A percentile compares a stretch with the other conserved stretches of the same genome.
Conservation (phyloP, 1,140 invertebrate genomes). For the Drosophila biarmipes region DNA sequence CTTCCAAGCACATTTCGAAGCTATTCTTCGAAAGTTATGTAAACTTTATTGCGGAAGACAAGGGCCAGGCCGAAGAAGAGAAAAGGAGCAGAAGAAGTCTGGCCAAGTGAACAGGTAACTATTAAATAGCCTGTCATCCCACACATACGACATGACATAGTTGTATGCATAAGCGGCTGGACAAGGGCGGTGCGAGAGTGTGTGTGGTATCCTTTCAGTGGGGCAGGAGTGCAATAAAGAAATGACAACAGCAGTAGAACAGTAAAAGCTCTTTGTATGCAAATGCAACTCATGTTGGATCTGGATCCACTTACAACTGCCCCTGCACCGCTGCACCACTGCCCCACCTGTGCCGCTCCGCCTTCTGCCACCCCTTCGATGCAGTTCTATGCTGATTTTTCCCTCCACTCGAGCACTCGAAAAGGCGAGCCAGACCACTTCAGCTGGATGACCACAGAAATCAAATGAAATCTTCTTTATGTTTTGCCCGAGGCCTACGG, state of each 20-base stretch:
- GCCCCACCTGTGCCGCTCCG: constrained; percentile 4
- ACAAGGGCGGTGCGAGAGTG: constrained; percentile 4
- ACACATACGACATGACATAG: constrained; percentile 17
- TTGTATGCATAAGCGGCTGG: constrained; percentile 29
- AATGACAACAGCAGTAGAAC: constrained; percentile 56
- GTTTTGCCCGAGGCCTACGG: constrained; percentile 24
- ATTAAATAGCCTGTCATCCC: constrained; percentile 51
- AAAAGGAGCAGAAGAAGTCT: constrained; percentile 2
- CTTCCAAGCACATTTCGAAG: constrained; percentile 27
- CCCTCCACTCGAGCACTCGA: constrained; percentile 56
- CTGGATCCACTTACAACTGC: constrained; percentile 62
- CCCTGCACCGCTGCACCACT: constrained; percentile 25
- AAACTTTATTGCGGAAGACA: constrained; percentile 42
- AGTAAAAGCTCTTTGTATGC: constrained; percentile 71
- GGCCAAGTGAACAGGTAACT: constrained; percentile 47
- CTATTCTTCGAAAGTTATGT: constrained; percentile 34
- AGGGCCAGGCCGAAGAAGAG: neutral
- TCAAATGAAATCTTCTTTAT: constrained; percentile 73
- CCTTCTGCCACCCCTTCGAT: constrained; percentile 16
- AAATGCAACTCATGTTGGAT: constrained; percentile 61
- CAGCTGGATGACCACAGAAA: constrained; percentile 75
- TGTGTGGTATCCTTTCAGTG: constrained; percentile 19
- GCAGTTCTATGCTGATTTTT: constrained; percentile 40
- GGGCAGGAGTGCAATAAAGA: constrained; percentile 44
- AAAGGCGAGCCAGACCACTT: constrained; percentile 74